Evolutionary conservation across 2,888 invertebrate genomes (phyloP), one percentile per base, ranked within the genome.

Genomic region (Plemyria rubiginata): DNA sequence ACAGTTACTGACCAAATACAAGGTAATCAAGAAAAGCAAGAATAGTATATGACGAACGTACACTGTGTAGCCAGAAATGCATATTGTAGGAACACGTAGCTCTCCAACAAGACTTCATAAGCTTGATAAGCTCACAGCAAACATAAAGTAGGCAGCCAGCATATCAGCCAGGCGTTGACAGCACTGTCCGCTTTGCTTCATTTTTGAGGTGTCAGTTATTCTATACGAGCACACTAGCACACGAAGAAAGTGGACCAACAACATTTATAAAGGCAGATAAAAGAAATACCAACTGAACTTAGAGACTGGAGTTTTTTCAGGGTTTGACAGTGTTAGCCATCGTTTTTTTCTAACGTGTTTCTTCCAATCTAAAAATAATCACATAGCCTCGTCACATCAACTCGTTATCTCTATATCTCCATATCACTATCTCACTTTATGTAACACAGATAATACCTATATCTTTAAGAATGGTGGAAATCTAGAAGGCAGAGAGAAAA

Each of bases 121-220:
- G 38, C 29, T 12, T 56, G 53, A 50, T 65, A 57, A 60, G 59
- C 60, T 45, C 62, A 15, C 15, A 56, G 54, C 62, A 55, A 54
- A 48, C n/a, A n/a, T n/a, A n/a, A n/a, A n/a, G n/a, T n/a, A n/a
- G n/a, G n/a, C n/a, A n/a, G n/a, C n/a, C n/a, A 49, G 49, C 45
- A 16, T 16, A 15, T 4, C 58, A 36, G 38, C 46, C 41, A 51
- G 40, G 22, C 22, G 38, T 49, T 64, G 65, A 62, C 65, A 62
- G 46, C 32, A 0, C 40, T n/a, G 46, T 11, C 36, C 28, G 56
- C 66, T 61, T 65, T 61, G 50, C 32, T 13, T 5, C 51, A 61
- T 65, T 65, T 60, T 60, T 12, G 48, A 55, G 32, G 54, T 60
- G 54, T 54, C 54, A n/a, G 43, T 45, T 60, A 9, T 12, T 4